Percentiles rank a stretch among this genome's conserved stretches.
phyloP scores from a whole-genome alignment of 2,888 invertebrate species.

The Lissocephala sabroskyi region DNA sequence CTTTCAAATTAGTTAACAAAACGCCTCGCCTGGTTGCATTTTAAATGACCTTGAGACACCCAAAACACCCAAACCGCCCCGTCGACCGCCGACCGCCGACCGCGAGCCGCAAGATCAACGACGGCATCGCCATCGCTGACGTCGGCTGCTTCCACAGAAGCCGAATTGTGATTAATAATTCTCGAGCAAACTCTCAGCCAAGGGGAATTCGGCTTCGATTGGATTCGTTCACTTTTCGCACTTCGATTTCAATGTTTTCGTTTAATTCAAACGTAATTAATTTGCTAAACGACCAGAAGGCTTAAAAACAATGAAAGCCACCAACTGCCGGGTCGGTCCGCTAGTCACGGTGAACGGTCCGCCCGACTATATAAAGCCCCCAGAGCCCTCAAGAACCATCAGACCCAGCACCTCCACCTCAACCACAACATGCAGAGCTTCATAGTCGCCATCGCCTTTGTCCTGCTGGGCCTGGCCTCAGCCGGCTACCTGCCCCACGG shows the following conservation, averaged over 20 bases:
- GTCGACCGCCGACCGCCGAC: neutral
- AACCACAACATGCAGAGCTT: conserved; percentile 33
- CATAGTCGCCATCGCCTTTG: conserved; percentile 32
- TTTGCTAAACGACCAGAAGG: too few species aligned
- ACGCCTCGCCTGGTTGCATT: conserved; percentile 43
- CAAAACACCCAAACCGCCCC: conserved; percentile 7
- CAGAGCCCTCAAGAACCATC: conserved; percentile 34
- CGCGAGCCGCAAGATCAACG: too few species aligned
- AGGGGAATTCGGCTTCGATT: too few species aligned
- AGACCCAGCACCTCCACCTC: conserved; percentile 20
- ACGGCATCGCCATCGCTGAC: too few species aligned
- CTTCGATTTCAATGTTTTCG: neutral
- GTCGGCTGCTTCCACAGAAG: too few species aligned
- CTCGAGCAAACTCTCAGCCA: too few species aligned
- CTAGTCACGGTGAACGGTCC: conserved; percentile 32
- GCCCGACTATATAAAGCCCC: conserved; percentile 32
- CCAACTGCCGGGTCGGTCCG: neutral
- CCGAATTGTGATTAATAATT: too few species aligned
- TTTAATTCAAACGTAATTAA: neutral
- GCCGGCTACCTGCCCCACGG: conserved; percentile 39
- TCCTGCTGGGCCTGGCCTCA: conserved; percentile 29
- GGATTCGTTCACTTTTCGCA: too few species aligned
- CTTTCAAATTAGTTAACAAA: conserved; percentile 45
- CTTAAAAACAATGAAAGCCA: neutral
- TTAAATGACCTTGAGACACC: conserved; percentile 47